A percentile compares a stretch with the other conserved stretches of the same genome.
These are phyloP conservation scores for Tachycineta bicolor DNA, from an alignment of 2,113 vertebrate genomes.

Conservation along the genomic window DNA sequence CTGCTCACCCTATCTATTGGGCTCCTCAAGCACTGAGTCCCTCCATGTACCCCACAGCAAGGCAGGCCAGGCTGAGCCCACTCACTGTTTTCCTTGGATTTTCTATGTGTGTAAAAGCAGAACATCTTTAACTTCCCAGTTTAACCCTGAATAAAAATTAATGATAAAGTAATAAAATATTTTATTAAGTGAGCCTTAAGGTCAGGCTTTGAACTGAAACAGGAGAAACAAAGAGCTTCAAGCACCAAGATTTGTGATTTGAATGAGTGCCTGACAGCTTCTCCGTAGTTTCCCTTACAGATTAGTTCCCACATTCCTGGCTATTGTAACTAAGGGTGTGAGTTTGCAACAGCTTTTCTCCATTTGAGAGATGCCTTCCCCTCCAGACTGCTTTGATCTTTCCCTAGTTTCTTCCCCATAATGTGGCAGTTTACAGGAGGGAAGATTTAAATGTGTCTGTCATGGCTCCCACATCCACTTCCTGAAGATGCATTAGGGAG, in stretches of 20 bases:
- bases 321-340: not conserved
- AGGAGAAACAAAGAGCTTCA: not conserved
- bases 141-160: not conserved
- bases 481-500: not conserved
- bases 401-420: not conserved
- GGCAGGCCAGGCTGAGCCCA: not conserved
- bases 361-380: not conserved
- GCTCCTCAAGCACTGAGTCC: too few species aligned
- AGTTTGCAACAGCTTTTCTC: not conserved
- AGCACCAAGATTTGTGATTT: not conserved
- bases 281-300: not conserved
- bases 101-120: not conserved
- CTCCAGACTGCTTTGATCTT: rapidly evolving
- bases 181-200: not conserved
- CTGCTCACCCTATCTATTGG: rapidly evolving
- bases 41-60: too few species aligned
- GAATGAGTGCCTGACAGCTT: not conserved
- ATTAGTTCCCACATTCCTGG: not conserved
- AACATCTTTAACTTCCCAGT: not conserved
- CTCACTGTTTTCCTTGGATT: not conserved
- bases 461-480: not conserved
- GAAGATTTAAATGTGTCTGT: not conserved
- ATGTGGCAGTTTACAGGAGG: not conserved
- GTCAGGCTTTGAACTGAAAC: not conserved
- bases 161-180: not conserved